phyloP scores from a whole-genome alignment of 2,797 vertebrate genomes.

The Sibirionetta formosa region DNA sequence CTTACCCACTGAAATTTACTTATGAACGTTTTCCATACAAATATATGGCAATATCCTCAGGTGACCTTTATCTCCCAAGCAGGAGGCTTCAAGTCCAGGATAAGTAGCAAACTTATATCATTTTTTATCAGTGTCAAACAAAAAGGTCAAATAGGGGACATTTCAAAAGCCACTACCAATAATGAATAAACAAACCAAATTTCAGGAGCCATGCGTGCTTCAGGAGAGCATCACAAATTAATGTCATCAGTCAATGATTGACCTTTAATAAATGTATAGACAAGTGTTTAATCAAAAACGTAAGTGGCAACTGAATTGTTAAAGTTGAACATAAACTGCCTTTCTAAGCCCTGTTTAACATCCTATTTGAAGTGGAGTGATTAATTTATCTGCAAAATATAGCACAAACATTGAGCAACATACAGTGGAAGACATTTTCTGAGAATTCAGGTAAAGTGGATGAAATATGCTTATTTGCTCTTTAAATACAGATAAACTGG shows the following conservation, averaged over 20 bases:
- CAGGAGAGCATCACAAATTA: neutral
- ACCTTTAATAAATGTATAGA: slow-evolving; percentile 3
- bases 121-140: neutral
- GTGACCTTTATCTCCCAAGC: neutral
- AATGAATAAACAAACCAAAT: neutral
- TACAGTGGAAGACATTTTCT: neutral
- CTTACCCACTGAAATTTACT: neutral
- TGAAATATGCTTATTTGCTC: neutral
- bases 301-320: neutral
- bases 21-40: neutral
- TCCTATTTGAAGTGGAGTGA: neutral
- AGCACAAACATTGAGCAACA: neutral
- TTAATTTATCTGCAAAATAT: neutral
- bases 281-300: neutral
- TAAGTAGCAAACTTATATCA: neutral
- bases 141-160: neutral
- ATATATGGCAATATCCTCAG: neutral
- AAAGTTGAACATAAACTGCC: neutral
- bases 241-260: neutral
- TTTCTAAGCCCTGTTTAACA: neutral
- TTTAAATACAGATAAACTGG: neutral
- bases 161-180: neutral
- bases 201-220: neutral
- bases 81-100: neutral
- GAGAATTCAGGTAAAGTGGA: neutral